phyloP scores from a whole-genome alignment of 2,113 vertebrate genomes.

The Gavialis gangeticus region DNA sequence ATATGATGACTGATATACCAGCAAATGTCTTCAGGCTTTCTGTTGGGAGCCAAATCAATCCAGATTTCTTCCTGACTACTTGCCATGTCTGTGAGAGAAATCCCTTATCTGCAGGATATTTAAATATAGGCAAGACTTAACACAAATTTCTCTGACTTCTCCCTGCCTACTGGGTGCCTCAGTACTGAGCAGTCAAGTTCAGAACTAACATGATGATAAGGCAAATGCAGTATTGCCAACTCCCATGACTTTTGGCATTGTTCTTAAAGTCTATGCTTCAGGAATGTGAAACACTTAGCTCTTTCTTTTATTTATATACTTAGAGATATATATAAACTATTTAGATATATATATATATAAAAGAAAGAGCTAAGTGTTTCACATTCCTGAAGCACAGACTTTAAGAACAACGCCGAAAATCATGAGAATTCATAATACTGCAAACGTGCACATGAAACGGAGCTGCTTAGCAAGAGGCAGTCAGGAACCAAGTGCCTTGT shows the following conservation, averaged over 20 bases:
- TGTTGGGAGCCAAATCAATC: neutral
- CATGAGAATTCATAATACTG: too few species aligned
- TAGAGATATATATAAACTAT: too few species aligned
- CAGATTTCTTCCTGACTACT: neutral
- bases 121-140: neutral
- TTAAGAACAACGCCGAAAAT: too few species aligned
- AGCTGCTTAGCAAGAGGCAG: neutral
- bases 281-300: too few species aligned
- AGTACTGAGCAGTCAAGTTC: neutral
- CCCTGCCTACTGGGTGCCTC: neutral
- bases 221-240: neutral
- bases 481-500: neutral
- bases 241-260: too few species aligned
- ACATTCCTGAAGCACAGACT: too few species aligned
- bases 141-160: neutral
- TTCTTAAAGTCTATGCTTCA: too few species aligned
- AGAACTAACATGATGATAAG: neutral
- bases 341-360: too few species aligned
- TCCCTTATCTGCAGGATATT: neutral
- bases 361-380: too few species aligned
- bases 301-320: too few species aligned
- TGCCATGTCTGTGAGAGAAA: neutral
- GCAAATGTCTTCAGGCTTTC: neutral
- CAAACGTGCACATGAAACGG: neutral
- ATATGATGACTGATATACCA: neutral